Evolutionary conservation across 2,113 vertebrate species (phyloP).

Genomic region (Uropsilus gracilis): DNA sequence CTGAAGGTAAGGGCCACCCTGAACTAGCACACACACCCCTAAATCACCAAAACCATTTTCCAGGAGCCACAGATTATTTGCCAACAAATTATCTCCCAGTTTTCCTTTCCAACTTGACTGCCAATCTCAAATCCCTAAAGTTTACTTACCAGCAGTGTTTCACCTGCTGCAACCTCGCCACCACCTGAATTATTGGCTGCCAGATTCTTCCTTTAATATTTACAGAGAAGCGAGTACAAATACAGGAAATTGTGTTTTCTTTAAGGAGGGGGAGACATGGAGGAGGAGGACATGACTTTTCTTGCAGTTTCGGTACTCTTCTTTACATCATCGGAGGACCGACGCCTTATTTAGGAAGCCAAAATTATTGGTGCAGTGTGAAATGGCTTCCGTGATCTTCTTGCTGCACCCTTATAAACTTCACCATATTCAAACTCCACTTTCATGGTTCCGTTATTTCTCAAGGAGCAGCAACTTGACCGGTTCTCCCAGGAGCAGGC

Average conservation of each 20-base stretch:
- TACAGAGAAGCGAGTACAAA: slow-evolving; percentile 63
- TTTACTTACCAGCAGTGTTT: slow-evolving; percentile 51
- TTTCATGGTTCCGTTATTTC: slow-evolving; percentile 51
- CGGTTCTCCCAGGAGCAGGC: slow-evolving; percentile 53
- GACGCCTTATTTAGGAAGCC: slow-evolving; percentile 74
- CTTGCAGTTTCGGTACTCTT: slow-evolving; percentile 39
- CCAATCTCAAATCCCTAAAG: slow-evolving; percentile 37
- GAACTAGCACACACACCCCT: background rate
- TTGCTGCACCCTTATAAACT: slow-evolving; percentile 73
- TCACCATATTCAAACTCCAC: slow-evolving; percentile 63
- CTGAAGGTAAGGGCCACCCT: background rate
- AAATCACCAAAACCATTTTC: background rate
- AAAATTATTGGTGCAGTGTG: slow-evolving; percentile 63
- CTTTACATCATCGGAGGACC: background rate
- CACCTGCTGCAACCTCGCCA: slow-evolving; percentile 8
- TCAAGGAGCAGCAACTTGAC: slow-evolving; percentile 59
- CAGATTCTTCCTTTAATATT: background rate
- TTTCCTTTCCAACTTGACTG: slow-evolving; percentile 56
- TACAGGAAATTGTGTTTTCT: slow-evolving; percentile 59
- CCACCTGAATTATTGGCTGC: slow-evolving; percentile 31
- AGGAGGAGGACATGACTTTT: slow-evolving; percentile 55
- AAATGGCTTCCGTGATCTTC: slow-evolving; percentile 73
- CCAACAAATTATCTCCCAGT: slow-evolving; percentile 1
- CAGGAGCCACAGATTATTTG: background rate
- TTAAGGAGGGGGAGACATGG: slow-evolving; percentile 39